Evolutionary conservation across 1,140 invertebrate species (phyloP).

Genomic region (Trichonephila clavata): DNA sequence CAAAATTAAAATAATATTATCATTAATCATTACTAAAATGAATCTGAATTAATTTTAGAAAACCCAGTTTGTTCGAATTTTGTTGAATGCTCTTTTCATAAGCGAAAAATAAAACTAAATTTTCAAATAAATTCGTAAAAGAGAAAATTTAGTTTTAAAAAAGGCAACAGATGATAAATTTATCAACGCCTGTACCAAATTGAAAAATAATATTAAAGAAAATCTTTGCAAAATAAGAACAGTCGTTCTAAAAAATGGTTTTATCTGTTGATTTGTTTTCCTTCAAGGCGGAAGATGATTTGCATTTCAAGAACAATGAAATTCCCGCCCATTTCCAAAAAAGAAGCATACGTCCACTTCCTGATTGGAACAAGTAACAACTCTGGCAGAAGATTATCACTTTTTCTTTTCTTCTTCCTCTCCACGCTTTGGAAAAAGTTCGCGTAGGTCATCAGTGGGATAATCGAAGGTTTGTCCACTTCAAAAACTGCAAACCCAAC

Average conservation of each 20-base stretch:
- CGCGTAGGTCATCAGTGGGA: background rate
- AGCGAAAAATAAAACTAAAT: too few relatives aligned
- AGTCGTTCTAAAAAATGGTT: background rate
- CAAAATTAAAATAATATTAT: too few relatives aligned
- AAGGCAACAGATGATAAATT: too few relatives aligned
- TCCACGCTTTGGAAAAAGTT: background rate
- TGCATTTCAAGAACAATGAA: constrained; percentile 18
- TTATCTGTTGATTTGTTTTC: background rate
- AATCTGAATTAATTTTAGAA: too few relatives aligned
- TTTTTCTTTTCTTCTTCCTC: background rate
- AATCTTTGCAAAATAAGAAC: background rate
- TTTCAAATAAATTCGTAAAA: too few relatives aligned
- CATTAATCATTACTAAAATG: too few relatives aligned
- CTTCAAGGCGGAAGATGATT: background rate
- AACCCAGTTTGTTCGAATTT: too few relatives aligned
- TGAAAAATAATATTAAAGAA: too few relatives aligned
- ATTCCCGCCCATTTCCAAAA: background rate
- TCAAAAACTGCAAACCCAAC: background rate
- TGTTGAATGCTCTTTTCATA: too few relatives aligned
- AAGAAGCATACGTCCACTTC: background rate
- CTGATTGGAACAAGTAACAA: background rate
- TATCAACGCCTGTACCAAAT: too few relatives aligned
- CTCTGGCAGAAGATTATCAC: background rate
- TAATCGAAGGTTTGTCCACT: constrained; percentile 12
- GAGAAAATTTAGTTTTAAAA: too few relatives aligned